Percentiles rank a stretch among this genome's conserved stretches.
These are phyloP conservation scores for Agonopterix alstromeriana DNA, from an alignment of 2,888 invertebrate species.

Conservation along the genomic window DNA sequence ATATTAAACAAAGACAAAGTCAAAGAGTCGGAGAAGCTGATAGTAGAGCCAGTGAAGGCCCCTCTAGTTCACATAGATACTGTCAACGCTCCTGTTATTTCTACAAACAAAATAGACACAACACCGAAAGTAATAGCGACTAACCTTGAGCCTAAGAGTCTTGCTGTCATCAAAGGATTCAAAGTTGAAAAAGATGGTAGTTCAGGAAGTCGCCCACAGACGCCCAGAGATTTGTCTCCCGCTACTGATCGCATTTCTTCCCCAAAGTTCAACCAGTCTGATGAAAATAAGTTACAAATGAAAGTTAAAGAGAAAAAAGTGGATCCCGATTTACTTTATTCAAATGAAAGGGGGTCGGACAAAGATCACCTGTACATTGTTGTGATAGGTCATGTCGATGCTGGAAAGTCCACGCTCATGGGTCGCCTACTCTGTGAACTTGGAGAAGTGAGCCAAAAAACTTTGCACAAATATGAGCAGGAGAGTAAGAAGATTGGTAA, in stretches of 20 bases:
- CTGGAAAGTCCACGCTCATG: constrained; percentile 98
- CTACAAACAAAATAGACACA: constrained; percentile 19
- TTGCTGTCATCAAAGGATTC: constrained; percentile 76
- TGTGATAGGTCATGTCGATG: constrained; percentile 97
- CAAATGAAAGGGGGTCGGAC: constrained; percentile 84
- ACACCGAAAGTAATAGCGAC: constrained; percentile 56
- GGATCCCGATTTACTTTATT: constrained; percentile 79
- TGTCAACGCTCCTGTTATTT: constrained; percentile 39
- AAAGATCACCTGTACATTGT: constrained; percentile 95
- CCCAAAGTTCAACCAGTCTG: constrained; percentile 44
- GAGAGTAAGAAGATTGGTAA: constrained; percentile 98
- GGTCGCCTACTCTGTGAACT: constrained; percentile 93
- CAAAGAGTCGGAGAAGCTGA: constrained; percentile 26
- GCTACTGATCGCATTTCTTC: constrained; percentile 77
- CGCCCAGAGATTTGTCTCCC: constrained; percentile 84
- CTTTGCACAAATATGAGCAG: constrained; percentile 97
- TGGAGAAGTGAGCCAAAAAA: constrained; percentile 90
- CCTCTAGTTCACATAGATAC: constrained; percentile 36
- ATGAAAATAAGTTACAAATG: constrained; percentile 57
- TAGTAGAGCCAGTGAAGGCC: constrained; percentile 27
- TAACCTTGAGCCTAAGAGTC: constrained; percentile 57
- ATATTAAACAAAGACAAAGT: constrained; percentile 72
- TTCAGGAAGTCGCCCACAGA: constrained; percentile 49
- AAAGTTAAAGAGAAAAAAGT: constrained; percentile 73
- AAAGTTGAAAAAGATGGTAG: constrained; percentile 52